These are phyloP conservation scores for Eciton burchellii DNA, from an alignment of 1,140 invertebrate genomes.

Conservation along the genomic window DNA sequence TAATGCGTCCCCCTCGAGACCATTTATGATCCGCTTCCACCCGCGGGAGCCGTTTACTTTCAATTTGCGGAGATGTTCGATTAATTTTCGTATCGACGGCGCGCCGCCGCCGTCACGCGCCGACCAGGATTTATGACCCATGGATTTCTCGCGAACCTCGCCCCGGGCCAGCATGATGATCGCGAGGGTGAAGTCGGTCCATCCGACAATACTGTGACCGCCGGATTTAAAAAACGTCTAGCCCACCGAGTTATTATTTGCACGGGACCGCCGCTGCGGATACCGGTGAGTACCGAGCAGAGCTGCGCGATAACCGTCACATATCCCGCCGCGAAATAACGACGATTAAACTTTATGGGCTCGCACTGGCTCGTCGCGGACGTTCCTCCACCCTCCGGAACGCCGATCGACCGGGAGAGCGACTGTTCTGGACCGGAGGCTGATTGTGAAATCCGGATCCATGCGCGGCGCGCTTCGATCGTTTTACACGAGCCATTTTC, in stretches of 20 bases:
- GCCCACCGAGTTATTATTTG: conserved; percentile 42
- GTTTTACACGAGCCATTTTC: conserved; percentile 59
- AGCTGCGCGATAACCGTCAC: conserved; percentile 56
- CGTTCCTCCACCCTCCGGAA: conserved; percentile 9
- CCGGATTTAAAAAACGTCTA: conserved; percentile 30
- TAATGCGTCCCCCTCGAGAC: conserved; percentile 48
- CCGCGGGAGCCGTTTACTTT: conserved; percentile 67
- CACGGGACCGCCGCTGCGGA: not conserved
- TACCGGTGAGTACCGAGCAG: not conserved
- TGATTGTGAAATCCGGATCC: conserved; percentile 68
- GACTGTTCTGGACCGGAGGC: conserved; percentile 38
- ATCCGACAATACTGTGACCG: not conserved
- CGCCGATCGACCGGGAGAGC: conserved; percentile 42
- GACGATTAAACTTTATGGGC: conserved; percentile 78
- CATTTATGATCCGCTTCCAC: conserved; percentile 56
- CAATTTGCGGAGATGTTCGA: conserved; percentile 68
- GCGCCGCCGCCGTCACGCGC: not conserved
- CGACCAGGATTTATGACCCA: conserved; percentile 54
- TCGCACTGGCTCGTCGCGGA: conserved; percentile 51
- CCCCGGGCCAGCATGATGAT: conserved; percentile 20
- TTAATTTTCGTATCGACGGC: conserved; percentile 69
- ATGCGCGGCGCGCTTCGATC: conserved; percentile 58
- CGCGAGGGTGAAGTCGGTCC: conserved; percentile 25
- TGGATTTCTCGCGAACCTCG: conserved; percentile 52
- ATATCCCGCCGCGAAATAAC: conserved; percentile 72